Evolutionary conservation across 92 coral and sea anemone genomes (phyloP), one percentile per base, ranked within the genome.

Genomic region (Desmophyllum pertusum): DNA sequence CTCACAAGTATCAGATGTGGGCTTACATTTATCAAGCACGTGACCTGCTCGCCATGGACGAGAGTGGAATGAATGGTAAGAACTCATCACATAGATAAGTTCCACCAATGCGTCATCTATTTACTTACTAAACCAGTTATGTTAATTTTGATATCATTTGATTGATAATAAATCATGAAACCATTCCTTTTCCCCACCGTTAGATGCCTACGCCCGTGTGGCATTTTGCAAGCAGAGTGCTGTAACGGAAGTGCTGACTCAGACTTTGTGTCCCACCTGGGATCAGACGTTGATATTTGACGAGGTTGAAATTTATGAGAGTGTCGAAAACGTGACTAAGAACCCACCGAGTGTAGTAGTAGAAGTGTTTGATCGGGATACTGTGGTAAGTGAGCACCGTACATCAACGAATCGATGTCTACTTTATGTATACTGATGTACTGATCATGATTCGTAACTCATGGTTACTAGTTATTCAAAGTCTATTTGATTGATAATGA

Each of bases 21-120:
- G 98, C 91, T 29, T 96, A 96, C 81, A 77, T 96, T 73, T 96
- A 94, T 79, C 98, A 96, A 84, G 98, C 98, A 81, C 98, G 98
- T 81, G 98, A 96, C 33, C 91, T 96, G 11, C 65, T 88, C 21
- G 85, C 96, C 31, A 87, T 88, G 81, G 98, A 96, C 52, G 98
- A 96, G 68, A 93, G 95, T 73, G 98, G 98, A 50, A 94, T 93
- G 97, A 91, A 92, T 55, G 97, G 97, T 93, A 67, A 78, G n/a
- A 88, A 39, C 11, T 3, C 0, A 21, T 40, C 3, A 13, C 29
- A 2, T 15, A 15, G 5, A n/a, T 46, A 25, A 41, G 40, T 11
- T 25, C 27, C 13, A 75, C 10, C 35, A 8, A 31, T 23, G 23
- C 5, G 23, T 14, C 35, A 25, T 31, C 59, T 67, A 35, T 67